phyloP scores from a whole-genome alignment of 2,797 vertebrate genomes.

The Clarias pachynema region DNA sequence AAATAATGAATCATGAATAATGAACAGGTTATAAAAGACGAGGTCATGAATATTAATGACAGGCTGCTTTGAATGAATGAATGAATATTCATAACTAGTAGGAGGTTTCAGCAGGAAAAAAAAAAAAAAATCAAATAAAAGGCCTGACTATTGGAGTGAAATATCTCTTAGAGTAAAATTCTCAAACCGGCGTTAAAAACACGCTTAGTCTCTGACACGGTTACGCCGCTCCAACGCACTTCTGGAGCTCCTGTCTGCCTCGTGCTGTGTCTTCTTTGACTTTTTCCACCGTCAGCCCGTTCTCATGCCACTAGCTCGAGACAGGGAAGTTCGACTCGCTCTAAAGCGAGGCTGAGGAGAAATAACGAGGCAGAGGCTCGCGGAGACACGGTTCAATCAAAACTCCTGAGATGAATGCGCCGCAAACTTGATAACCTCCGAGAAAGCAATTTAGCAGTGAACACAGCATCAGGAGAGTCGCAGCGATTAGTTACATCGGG shows the following conservation, averaged over 20 bases:
- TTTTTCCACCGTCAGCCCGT: not conserved
- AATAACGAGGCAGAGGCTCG: not conserved
- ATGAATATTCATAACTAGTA: slow-evolving; percentile 25
- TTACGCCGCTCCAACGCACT: not conserved
- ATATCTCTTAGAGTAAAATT: not conserved
- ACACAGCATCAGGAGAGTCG: not conserved
- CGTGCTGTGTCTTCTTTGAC: not conserved
- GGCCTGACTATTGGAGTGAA: not conserved
- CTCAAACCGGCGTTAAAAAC: not conserved
- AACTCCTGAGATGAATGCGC: not conserved
- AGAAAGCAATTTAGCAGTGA: slow-evolving; percentile 7
- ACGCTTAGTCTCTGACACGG: not conserved
- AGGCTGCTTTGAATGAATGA: not conserved
- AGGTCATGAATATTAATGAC: slow-evolving; percentile 20
- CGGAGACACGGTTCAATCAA: not conserved
- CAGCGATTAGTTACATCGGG: not conserved
- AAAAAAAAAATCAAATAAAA: no score
- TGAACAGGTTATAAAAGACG: slow-evolving; percentile 2
- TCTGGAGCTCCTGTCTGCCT: not conserved
- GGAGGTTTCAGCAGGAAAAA: not conserved
- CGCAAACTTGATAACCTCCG: not conserved
- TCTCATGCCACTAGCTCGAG: not conserved
- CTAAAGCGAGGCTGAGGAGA: not conserved
- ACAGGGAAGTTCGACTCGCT: not conserved
- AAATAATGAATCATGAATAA: slow-evolving; percentile 3